Percentiles rank a stretch among this genome's conserved stretches.
phyloP scores from a whole-genome alignment of 2,888 invertebrate genomes.

The Lacanobia wlatinum region DNA sequence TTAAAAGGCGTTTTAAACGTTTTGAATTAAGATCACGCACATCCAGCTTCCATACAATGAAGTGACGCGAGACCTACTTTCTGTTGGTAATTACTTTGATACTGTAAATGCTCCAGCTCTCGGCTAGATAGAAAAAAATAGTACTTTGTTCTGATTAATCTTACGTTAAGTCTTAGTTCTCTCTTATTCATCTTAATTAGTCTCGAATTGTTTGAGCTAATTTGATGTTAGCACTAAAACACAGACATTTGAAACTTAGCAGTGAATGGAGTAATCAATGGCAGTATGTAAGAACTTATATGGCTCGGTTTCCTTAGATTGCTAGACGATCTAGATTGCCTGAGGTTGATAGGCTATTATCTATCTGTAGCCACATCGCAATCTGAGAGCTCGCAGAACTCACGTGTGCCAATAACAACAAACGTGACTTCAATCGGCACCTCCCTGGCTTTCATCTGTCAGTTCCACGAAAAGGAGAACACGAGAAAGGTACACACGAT shows the following conservation, averaged over 20 bases:
- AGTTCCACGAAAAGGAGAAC: conserved; percentile 47
- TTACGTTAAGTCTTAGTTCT: conserved; percentile 39
- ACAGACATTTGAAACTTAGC: conserved; percentile 27
- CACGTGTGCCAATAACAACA: conserved; percentile 65
- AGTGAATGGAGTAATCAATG: conserved; percentile 20
- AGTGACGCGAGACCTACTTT: conserved; percentile 63
- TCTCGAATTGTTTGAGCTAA: conserved; percentile 48
- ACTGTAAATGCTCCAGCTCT: conserved; percentile 60
- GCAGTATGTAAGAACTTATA: conserved; percentile 5
- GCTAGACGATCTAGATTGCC: conserved; percentile 54
- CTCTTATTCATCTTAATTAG: conserved; percentile 49
- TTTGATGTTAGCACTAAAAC: conserved; percentile 35
- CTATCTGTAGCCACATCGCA: conserved; percentile 54
- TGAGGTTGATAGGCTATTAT: conserved; percentile 55
- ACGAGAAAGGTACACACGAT: conserved; percentile 41
- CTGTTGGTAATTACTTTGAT: conserved; percentile 63
- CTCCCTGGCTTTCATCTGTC: conserved; percentile 49
- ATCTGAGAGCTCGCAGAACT: conserved; percentile 58
- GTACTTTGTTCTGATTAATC: conserved; percentile 64
- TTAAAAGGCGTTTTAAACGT: conserved; percentile 51
- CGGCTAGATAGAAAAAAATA: conserved; percentile 47
- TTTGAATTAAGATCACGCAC: conserved; percentile 66
- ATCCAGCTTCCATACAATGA: conserved; percentile 58
- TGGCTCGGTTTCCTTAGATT: conserved; percentile 36
- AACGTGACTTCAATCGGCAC: conserved; percentile 63